A percentile compares a stretch with the other conserved stretches of the same genome.
These are phyloP conservation scores for Antheraea mylitta DNA, from an alignment of 1,140 invertebrate species.

Conservation along the genomic window DNA sequence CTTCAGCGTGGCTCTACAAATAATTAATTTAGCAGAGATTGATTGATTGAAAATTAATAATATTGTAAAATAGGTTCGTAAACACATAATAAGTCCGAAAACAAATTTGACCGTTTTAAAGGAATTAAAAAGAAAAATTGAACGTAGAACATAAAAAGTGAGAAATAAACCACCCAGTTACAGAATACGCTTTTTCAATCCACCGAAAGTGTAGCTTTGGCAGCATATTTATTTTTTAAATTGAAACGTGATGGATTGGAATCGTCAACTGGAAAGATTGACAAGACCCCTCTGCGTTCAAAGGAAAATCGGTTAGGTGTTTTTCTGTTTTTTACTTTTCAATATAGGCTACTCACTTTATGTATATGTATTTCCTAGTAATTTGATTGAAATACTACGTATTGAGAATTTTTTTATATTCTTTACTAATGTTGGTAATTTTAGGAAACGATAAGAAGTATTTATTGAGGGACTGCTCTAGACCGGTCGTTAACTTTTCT, in stretches of 20 bases:
- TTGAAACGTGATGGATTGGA: constrained; percentile 16
- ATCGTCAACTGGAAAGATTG: background rate
- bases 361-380: background rate
- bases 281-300: background rate
- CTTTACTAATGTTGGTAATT: too few relatives aligned
- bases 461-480: too few relatives aligned
- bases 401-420: too few relatives aligned
- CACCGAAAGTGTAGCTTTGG: constrained; percentile 14
- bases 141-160: background rate
- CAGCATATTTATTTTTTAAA: constrained; percentile 21
- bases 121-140: background rate
- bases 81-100: too few relatives aligned
- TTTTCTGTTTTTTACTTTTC: background rate
- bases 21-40: too few relatives aligned
- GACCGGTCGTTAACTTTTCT: too few relatives aligned
- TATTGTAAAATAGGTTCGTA: too few relatives aligned
- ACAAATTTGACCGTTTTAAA: background rate
- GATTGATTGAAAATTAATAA: too few relatives aligned
- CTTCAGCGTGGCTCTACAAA: too few relatives aligned
- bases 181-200: constrained; percentile 20
- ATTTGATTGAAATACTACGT: background rate
- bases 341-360: background rate
- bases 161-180: constrained; percentile 5
- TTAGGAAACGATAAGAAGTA: too few relatives aligned
- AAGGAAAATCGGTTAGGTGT: background rate